Base-by-base conservation (phyloP, 2,888 invertebrate species). In the Melikaiella ostensackeni region DNA sequence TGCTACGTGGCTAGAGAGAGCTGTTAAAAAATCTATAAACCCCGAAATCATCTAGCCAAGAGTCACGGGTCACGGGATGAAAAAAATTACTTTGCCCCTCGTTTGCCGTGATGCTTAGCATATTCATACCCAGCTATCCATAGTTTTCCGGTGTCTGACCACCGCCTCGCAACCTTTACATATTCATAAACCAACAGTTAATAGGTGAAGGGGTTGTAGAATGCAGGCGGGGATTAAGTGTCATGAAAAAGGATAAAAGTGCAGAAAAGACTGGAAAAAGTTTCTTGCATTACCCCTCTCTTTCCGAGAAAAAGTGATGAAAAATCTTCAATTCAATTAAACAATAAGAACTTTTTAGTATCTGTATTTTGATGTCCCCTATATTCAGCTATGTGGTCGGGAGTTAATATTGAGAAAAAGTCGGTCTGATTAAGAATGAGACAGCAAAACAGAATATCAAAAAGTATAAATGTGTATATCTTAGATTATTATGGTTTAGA, bases 71-170 rank as follows among this genome's bases (percentile, higher is more conserved):
- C 70, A 78, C 66, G 75, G 64, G 42, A 83, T 82, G 81, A 79
- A 79, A 57, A 81, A 80, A 85, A 85, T 84, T 84, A 84, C 85
- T 87, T 84, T 83, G 83, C 82, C 83, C 81, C 80, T 83, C 81
- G 83, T 86, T 84, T 81, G 82, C 66, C 78, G 79, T 79, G 80
- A 77, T 81, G 86, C 84, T 88, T 89, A 89, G 85, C 87, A 88
- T 89, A 89, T 89, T 88, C 88, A 88, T 87, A 83, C 81, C 76
- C 75, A 75, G 82, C 81, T 85, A 83, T 85, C 81, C 81, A 77
- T 82, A 86, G 85, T 88, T 89, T 88, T 88, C 88, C 88, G 85
- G 85, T 87, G 86, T 88, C 89, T 88, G 89, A 89, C 87, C 88
- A 87, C 84, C 84, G 84, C 83, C 86, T 82, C 82, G 79, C 79